These are phyloP conservation scores for Choloepus didactylus DNA, from an alignment of 2,797 vertebrate species.

Conservation along the genomic window DNA sequence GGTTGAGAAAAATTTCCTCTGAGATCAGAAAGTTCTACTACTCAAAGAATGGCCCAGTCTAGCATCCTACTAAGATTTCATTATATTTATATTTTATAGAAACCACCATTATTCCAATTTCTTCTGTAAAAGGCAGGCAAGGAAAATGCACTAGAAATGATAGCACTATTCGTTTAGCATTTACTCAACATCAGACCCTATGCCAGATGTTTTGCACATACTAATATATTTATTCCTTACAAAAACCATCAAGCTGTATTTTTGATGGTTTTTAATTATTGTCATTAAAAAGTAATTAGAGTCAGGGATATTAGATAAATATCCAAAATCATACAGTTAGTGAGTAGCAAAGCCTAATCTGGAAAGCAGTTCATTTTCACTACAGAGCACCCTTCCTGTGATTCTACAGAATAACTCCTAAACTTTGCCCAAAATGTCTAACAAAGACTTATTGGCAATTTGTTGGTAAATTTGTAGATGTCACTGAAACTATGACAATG, in stretches of 20 bases:
- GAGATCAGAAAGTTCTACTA: neutral
- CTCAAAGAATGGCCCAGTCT: neutral
- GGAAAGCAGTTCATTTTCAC: neutral
- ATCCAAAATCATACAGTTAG: neutral
- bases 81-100: neutral
- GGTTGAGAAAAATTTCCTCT: neutral
- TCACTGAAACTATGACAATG: no score
- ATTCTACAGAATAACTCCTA: neutral
- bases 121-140: neutral
- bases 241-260: neutral
- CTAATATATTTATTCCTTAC: neutral
- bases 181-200: neutral
- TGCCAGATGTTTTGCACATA: neutral
- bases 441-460: neutral
- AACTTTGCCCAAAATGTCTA: neutral
- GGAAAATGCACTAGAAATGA: neutral
- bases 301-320: neutral
- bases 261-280: neutral
- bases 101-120: neutral
- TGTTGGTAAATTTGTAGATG: neutral
- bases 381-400: no score
- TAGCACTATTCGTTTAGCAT: neutral
- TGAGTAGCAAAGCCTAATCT: neutral
- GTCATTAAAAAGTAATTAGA: neutral
- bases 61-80: neutral